These are phyloP conservation scores for Meloidogyne floridensis DNA, from an alignment of 1,140 invertebrate genomes.

Conservation along the genomic window DNA sequence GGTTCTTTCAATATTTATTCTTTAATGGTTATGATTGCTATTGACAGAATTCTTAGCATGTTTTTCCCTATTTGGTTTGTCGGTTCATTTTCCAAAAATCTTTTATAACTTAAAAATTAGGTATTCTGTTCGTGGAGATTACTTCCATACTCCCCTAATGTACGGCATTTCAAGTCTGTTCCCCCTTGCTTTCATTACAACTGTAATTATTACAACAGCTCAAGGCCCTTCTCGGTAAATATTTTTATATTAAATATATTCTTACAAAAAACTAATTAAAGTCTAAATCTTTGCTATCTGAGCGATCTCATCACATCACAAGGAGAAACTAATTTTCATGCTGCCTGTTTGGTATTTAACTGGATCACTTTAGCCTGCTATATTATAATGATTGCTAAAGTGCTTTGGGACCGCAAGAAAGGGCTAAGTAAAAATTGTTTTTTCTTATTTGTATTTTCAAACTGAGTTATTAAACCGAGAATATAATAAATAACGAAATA, in stretches of 20 bases:
- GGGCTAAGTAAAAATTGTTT: background rate
- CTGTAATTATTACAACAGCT: conserved; percentile 2
- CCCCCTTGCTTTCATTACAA: background rate
- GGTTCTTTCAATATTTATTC: conserved; percentile 16
- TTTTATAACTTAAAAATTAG: background rate
- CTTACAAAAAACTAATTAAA: background rate
- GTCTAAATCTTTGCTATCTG: background rate
- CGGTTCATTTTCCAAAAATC: background rate
- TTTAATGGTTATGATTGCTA: conserved; percentile 15
- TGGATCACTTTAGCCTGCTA: background rate
- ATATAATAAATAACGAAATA: no score
- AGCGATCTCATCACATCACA: background rate
- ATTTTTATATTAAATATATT: background rate
- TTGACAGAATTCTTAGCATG: conserved; percentile 9
- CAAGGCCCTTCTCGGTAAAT: background rate
- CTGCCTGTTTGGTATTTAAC: background rate
- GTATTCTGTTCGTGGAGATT: background rate
- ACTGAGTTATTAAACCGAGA: no score
- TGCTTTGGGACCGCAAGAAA: conserved; percentile 1
- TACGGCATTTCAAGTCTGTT: background rate
- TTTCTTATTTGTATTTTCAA: no score
- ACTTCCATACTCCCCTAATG: background rate
- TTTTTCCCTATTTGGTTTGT: conserved; percentile 16
- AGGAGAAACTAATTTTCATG: conserved; percentile 1
- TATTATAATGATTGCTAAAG: conserved; percentile 9